These are phyloP conservation scores for Harpagus bidentatus DNA, from an alignment of 2,113 vertebrate genomes.

Conservation along the genomic window DNA sequence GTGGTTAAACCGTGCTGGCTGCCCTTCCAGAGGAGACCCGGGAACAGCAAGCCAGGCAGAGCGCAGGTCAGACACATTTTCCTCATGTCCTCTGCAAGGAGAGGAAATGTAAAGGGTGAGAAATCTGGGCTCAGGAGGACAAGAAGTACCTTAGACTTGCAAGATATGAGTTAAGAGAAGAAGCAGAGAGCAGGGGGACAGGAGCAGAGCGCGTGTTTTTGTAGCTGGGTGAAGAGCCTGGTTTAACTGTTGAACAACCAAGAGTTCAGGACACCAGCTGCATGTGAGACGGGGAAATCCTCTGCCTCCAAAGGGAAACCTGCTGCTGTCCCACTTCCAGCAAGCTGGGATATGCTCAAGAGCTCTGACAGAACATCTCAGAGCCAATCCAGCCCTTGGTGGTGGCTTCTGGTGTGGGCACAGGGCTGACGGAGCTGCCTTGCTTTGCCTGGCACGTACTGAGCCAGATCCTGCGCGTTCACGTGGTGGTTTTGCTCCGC, in stretches of 20 bases:
- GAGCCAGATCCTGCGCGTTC: rapidly evolving
- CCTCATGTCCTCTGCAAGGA: background rate
- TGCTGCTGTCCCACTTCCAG: background rate
- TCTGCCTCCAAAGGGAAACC: background rate
- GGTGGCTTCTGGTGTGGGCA: background rate
- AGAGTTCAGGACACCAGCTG: background rate
- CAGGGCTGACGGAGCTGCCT: rapidly evolving
- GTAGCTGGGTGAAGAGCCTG: background rate
- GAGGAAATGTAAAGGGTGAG: background rate
- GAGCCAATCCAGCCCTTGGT: background rate
- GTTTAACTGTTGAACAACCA: background rate
- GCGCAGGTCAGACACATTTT: background rate
- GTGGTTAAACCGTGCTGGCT: background rate
- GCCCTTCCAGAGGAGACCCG: background rate
- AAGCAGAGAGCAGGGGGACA: background rate
- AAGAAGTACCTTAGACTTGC: background rate
- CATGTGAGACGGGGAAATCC: background rate
- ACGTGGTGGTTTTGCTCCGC: background rate
- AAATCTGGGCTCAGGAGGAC: background rate
- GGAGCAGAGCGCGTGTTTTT: background rate
- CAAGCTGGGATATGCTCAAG: background rate
- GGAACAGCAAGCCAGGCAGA: background rate
- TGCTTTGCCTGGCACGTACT: background rate
- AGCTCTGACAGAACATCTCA: background rate
- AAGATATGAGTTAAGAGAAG: background rate